Evolutionary conservation across 2,113 vertebrate species (phyloP).

Genomic region (Actenoides hombroni): DNA sequence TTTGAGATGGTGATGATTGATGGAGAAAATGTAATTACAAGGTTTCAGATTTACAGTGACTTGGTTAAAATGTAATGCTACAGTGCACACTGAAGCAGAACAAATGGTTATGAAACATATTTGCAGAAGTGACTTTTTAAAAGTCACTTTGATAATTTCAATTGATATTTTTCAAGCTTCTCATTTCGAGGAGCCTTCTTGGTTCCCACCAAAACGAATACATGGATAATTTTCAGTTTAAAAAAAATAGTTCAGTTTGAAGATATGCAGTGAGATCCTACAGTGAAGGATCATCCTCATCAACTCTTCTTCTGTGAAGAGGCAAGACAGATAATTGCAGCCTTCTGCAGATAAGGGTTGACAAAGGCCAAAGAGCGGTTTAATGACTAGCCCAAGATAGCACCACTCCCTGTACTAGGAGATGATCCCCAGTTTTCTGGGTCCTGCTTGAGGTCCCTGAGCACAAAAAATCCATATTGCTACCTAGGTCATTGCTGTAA

Average conservation of each 20-base stretch:
- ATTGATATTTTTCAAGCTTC: background rate
- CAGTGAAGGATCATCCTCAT: background rate
- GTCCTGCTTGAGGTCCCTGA: background rate
- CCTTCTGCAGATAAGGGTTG: background rate
- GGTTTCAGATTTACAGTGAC: background rate
- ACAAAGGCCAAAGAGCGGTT: background rate
- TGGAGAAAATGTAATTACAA: background rate
- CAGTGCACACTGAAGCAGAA: background rate
- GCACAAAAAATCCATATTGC: background rate
- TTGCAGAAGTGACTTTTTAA: background rate
- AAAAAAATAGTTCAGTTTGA: background rate
- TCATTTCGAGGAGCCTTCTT: background rate
- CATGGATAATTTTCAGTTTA: background rate
- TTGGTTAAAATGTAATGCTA: background rate
- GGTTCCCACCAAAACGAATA: background rate
- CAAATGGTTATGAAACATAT: background rate
- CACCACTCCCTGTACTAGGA: background rate
- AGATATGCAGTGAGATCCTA: background rate
- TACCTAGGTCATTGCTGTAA: background rate
- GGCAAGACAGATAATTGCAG: background rate
- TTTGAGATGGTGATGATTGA: background rate
- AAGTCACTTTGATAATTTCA: background rate
- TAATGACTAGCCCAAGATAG: background rate
- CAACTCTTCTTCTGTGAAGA: background rate
- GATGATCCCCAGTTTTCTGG: background rate